A percentile compares a stretch with the other conserved stretches of the same genome.
Evolutionary conservation across 2,113 vertebrate species (phyloP).

Genomic region (Hippocampus abdominalis): DNA sequence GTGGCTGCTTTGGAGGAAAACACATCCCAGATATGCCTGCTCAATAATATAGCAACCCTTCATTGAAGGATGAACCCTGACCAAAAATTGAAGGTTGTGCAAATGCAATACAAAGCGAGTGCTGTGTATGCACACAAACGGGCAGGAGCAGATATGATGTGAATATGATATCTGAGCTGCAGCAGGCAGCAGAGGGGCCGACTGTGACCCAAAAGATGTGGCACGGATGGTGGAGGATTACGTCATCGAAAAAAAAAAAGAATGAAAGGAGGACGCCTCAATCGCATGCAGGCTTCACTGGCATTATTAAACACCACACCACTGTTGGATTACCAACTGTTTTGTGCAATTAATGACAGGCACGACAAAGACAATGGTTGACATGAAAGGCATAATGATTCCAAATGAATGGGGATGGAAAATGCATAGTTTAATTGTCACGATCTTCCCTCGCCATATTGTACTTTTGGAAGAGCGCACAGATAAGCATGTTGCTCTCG

Average conservation of each 20-base stretch:
- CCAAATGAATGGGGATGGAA: not conserved
- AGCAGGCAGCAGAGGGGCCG: conserved; percentile 48
- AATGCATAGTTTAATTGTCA: not conserved
- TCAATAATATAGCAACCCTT: conserved; percentile 11
- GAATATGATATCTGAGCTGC: conserved; percentile 44
- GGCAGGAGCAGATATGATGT: conserved; percentile 31
- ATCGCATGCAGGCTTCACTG: conserved; percentile 39
- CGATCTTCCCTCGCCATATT: conserved; percentile 1
- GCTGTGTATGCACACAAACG: conserved; percentile 6
- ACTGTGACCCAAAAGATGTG: conserved; percentile 66
- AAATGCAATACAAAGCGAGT: not conserved
- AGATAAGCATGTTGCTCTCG: not conserved
- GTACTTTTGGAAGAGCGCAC: not conserved
- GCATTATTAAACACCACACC: conserved; percentile 20
- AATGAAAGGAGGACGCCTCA: conserved; percentile 57
- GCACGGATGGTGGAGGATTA: conserved; percentile 63
- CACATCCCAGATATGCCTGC: conserved; percentile 1
- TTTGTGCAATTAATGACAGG: conserved; percentile 6
- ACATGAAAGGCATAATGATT: not conserved
- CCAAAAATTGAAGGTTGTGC: not conserved
- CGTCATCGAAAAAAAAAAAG: conserved; percentile 53
- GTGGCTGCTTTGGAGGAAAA: not conserved
- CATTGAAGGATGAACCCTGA: not conserved
- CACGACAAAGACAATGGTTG: not conserved
- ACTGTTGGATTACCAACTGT: not conserved